phyloP scores from a whole-genome alignment of 1,140 invertebrate species.

The Meloidogyne hapla region DNA sequence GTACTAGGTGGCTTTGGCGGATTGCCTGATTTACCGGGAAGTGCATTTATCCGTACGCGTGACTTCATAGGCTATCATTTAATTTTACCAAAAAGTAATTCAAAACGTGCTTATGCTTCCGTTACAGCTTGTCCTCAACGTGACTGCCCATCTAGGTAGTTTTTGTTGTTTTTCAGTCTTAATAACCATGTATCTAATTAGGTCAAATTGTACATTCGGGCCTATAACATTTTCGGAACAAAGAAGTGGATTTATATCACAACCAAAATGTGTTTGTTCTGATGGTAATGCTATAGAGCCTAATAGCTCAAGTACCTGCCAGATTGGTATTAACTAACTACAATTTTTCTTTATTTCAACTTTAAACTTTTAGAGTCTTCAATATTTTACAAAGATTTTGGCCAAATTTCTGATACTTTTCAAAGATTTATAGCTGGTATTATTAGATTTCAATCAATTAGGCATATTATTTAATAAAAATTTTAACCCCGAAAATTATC shows the following conservation, averaged over 20 bases:
- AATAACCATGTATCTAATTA: not conserved
- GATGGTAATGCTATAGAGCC: not conserved
- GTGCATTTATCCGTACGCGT: not conserved
- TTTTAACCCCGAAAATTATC: not conserved
- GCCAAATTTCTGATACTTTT: not conserved
- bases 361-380: not conserved
- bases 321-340: not conserved
- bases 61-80: not conserved
- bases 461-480: not conserved
- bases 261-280: not conserved
- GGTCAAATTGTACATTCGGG: not conserved
- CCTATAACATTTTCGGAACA: not conserved
- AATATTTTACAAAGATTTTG: not conserved
- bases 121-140: too few relatives aligned
- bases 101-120: too few relatives aligned
- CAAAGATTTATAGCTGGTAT: not conserved
- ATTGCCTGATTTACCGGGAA: not conserved
- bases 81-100: too few relatives aligned
- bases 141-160: too few relatives aligned
- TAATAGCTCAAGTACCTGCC: not conserved
- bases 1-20: not conserved
- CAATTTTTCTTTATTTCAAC: not conserved
- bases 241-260: not conserved
- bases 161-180: too few relatives aligned
- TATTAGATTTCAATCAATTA: not conserved